Evolutionary conservation across 2,113 vertebrate species (phyloP), one percentile per base, ranked within the genome.

Genomic region (Falco punctatus): DNA sequence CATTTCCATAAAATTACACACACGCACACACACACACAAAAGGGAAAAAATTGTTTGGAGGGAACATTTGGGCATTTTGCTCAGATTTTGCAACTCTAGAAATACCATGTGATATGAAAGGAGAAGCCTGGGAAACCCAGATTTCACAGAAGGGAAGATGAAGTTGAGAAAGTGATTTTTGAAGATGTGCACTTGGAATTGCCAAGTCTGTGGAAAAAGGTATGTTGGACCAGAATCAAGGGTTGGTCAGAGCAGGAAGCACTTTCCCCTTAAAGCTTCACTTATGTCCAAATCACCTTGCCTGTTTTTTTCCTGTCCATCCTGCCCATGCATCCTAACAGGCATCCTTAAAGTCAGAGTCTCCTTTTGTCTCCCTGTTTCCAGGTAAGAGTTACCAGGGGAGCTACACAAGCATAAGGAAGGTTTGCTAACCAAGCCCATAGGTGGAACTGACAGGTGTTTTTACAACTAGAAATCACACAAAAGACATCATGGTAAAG

Each of bases 21-120:
- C 17, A 51, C 3, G 17, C 0, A 4, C 17, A 51, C 3, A 20
- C 0, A 4, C 1, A 2, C 4, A 16, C 48, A 59, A 38, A 13
- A 7, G 26, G 26, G 32, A 22, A 33, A 2, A 1, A 67, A 33
- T 23, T 7, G 3, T 72, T 95, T 77, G 8, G 20, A 61, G 20
- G 22, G 8, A 59, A 44, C 15, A 51, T 70, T 44, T 73, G 11
- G 13, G 16, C 3, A 42, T 51, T 84, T 87, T 93, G 23, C 22
- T 91, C 13, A 79, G 17, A 59, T 67, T 57, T 71, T 65, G 5
- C 18, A 69, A 11, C 64, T 90, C 57, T 40, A 48, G n/a, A 87
- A 82, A 40, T 2, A 15, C 5, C 48, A 35, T 10, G 13, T 23
- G 17, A 55, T 75, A 11, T 42, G 11, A 72, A 74, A 59, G 3